These are phyloP conservation scores for Leucophenga montana DNA, from an alignment of 2,888 invertebrate genomes.

Conservation along the genomic window DNA sequence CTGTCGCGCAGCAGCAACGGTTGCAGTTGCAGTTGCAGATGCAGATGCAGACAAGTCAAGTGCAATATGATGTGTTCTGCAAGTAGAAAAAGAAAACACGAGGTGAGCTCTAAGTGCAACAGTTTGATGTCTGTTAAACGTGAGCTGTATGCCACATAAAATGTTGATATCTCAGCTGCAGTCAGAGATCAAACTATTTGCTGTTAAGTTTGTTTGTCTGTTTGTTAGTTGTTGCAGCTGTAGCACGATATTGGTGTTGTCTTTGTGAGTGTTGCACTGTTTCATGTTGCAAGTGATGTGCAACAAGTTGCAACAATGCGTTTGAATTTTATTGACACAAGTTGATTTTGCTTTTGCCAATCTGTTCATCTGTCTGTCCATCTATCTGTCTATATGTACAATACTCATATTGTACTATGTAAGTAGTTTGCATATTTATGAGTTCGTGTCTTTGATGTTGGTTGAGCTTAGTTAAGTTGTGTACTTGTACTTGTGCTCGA, in stretches of 20 bases:
- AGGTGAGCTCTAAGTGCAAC: conserved; percentile 39
- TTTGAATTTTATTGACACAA: conserved; percentile 67
- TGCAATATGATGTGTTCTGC: too few species aligned
- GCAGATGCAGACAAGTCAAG: too few species aligned
- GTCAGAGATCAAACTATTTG: conserved; percentile 59
- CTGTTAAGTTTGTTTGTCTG: neutral
- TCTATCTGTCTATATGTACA: conserved; percentile 37
- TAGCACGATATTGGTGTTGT: conserved; percentile 6
- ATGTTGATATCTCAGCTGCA: conserved; percentile 34
- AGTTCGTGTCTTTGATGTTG: conserved; percentile 24
- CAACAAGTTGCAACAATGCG: conserved; percentile 42
- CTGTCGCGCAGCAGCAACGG: too few species aligned
- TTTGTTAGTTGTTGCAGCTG: conserved; percentile 26
- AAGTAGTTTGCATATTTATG: conserved; percentile 27
- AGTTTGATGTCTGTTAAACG: conserved; percentile 33
- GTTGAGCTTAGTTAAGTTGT: neutral
- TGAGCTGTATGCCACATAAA: conserved; percentile 29
- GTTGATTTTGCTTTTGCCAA: conserved; percentile 15
- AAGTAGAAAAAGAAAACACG: too few species aligned
- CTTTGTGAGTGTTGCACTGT: conserved; percentile 34
- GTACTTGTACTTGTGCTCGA: too few species aligned
- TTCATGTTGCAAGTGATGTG: conserved; percentile 37
- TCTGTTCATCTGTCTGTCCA: conserved; percentile 61
- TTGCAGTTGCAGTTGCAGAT: too few species aligned
- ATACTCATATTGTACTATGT: conserved; percentile 16